Conservation (phyloP, 1,140 invertebrate species). For the Conus ventricosus region DNA sequence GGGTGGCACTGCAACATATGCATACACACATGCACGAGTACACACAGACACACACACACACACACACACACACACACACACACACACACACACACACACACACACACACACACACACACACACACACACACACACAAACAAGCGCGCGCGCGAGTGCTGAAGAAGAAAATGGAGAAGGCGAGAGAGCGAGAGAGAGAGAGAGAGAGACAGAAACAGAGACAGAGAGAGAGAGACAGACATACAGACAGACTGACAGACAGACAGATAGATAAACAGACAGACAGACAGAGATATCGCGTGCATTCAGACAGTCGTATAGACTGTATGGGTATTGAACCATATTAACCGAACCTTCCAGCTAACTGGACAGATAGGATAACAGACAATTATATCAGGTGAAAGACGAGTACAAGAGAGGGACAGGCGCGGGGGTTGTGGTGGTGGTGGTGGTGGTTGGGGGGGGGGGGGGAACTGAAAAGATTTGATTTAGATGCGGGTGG, state of each 20-base stretch:
- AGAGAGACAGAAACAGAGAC: too few species aligned
- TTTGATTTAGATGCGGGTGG: too few species aligned
- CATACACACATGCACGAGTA: background rate
- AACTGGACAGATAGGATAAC: background rate
- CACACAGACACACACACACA: background rate
- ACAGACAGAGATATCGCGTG: background rate
- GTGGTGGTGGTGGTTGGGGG: too few species aligned
- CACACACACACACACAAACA: background rate
- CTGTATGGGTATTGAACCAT: background rate
- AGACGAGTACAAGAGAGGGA: background rate
- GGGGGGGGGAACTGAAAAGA: too few species aligned
- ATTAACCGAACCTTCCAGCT: background rate
- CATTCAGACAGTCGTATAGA: background rate
- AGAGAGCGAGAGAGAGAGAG: too few species aligned
- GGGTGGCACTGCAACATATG: background rate
- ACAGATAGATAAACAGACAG: too few species aligned
- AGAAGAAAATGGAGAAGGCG: too few species aligned
- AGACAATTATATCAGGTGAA: background rate
- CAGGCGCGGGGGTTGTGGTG: too few species aligned
- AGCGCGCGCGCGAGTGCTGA: too few species aligned
- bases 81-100: conserved; percentile 15
- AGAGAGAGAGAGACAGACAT: too few species aligned
- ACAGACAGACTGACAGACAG: too few species aligned
- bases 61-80: conserved; percentile 1
- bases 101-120: conserved; percentile 15